phyloP scores from a whole-genome alignment of 2,888 invertebrate species.

The Drosophila paramelanica region DNA sequence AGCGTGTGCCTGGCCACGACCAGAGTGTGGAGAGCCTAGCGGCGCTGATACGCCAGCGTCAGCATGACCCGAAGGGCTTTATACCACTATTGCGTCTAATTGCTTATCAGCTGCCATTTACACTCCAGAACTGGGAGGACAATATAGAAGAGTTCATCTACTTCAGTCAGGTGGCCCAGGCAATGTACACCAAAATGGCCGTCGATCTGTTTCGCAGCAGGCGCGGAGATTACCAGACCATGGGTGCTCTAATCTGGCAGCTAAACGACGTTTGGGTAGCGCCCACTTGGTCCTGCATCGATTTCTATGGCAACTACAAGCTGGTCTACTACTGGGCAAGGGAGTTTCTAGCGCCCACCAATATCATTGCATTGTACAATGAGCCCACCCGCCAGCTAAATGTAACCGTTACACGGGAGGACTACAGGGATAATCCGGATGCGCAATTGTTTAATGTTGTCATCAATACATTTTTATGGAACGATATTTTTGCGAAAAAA shows the following conservation, averaged over 20 bases:
- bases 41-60: slow-evolving; percentile 90
- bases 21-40: slow-evolving; percentile 86
- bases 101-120: slow-evolving; percentile 87
- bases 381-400: slow-evolving; percentile 85
- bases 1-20: slow-evolving; percentile 86
- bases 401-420: slow-evolving; percentile 89
- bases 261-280: slow-evolving; percentile 99
- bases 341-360: slow-evolving; percentile 92
- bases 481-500: slow-evolving; percentile 84
- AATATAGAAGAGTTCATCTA: slow-evolving; percentile 90
- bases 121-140: slow-evolving; percentile 85
- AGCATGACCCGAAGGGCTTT: slow-evolving; percentile 93
- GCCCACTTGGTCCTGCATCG: slow-evolving; percentile 97
- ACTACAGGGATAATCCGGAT: slow-evolving; percentile 83
- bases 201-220: slow-evolving; percentile 91
- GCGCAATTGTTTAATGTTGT: slow-evolving; percentile 86
- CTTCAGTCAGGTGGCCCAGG: slow-evolving; percentile 95
- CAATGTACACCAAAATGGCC: slow-evolving; percentile 93
- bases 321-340: slow-evolving; percentile 93
- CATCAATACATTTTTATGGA: slow-evolving; percentile 88
- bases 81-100: slow-evolving; percentile 87
- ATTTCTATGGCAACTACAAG: slow-evolving; percentile 85
- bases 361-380: slow-evolving; percentile 88
- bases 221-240: slow-evolving; percentile 87
- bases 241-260: slow-evolving; percentile 99